These are phyloP conservation scores for Darevskia nairensis DNA, from an alignment of 2,797 vertebrate genomes.

Conservation along the genomic window DNA sequence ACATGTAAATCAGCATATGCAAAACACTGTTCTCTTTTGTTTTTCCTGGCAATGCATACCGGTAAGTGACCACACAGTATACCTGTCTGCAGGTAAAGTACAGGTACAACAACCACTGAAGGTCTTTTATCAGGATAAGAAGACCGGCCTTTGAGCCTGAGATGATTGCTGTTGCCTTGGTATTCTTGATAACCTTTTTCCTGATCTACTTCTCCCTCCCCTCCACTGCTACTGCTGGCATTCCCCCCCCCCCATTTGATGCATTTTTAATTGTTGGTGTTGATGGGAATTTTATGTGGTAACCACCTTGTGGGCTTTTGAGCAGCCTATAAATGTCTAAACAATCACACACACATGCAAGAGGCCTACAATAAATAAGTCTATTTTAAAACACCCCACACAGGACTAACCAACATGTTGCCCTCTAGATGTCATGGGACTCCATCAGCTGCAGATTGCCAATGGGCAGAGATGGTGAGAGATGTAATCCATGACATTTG, in stretches of 20 bases:
- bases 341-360: not conserved
- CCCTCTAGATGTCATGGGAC: not conserved
- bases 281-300: not conserved
- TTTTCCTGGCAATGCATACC: not conserved
- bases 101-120: not conserved
- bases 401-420: not conserved
- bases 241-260: not conserved
- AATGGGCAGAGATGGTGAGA: not conserved
- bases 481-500: too few species aligned
- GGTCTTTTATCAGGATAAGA: not conserved
- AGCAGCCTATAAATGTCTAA: not conserved
- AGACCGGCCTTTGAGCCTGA: not conserved
- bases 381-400: not conserved
- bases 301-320: not conserved
- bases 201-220: not conserved
- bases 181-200: too few species aligned
- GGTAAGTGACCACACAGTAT: not conserved
- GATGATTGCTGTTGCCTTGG: not conserved
- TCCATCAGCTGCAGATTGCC: not conserved
- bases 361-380: not conserved
- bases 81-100: not conserved
- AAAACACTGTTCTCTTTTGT: not conserved
- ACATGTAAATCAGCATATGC: not conserved
- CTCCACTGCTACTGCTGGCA: not conserved
- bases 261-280: not conserved